Evolutionary conservation across 2,888 invertebrate species (phyloP), one percentile per base, ranked within the genome.

Genomic region (Hydroisotoma schaefferi): DNA sequence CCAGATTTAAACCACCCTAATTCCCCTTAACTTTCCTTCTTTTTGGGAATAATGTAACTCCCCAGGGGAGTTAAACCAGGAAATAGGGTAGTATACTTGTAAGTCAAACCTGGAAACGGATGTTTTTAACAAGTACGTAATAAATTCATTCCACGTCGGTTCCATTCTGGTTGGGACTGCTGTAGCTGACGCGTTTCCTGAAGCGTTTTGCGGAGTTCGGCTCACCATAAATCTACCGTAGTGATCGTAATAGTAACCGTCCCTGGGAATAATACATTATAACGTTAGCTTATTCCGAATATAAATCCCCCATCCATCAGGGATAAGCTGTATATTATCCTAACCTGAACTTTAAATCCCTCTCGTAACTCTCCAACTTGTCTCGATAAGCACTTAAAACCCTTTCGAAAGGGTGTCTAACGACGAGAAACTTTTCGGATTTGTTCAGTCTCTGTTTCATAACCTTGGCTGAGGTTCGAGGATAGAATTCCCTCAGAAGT

Each of bases 381-480:
- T 71, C 71, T 23, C 69, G 48, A 40, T 69, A 71, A 5, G 71
- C 71, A 57, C 68, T 68, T 12, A 71, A 48, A 43, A 71, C 61
- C 38, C 71, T 55, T 49, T 71, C 71, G 33, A 71, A 71, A 10
- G 71, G 71, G 55, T 71, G 68, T 28, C 71, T 48, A n/a, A 62
- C 63, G 15, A 71, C 67, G 28, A 71, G 38, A 55, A 71, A 68
- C 25, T 65, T 61, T 15, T 58, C 61, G 1, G 69, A 57, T 18
- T 54, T 44, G n/a, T 55, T 58, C 44, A 61, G 54, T 18, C 59
- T 64, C 18, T 61, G 58, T 27, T 46, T 56, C 67, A 68, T 68
- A 0, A 43, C 37, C 38, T 55, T 27, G 10, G 56, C 26, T 4
- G 63, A 29, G 2, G 65, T 15, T 27, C 63, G 52, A 8, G 71